Evolutionary conservation across 2,888 invertebrate genomes (phyloP).

Genomic region (Podotricha telesiphe): DNA sequence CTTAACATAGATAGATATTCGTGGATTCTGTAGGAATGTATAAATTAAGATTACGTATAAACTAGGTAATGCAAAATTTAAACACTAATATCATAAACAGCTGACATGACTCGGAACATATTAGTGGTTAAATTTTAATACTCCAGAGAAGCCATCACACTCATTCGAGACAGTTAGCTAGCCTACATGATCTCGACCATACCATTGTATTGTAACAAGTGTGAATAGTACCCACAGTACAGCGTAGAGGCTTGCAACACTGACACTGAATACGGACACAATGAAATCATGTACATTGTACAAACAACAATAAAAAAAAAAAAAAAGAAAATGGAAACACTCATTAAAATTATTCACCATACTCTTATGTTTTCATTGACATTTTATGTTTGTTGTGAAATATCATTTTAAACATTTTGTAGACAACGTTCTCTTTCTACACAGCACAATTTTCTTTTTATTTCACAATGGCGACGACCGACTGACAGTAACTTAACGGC

Average conservation of each 20-base stretch:
- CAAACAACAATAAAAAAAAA: slow-evolving; percentile 40
- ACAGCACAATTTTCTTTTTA: neutral
- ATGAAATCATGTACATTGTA: slow-evolving; percentile 54
- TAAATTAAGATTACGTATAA: slow-evolving; percentile 37
- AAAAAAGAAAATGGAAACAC: slow-evolving; percentile 45
- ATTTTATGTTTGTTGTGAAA: slow-evolving; percentile 47
- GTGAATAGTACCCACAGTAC: slow-evolving; percentile 67
- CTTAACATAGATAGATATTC: slow-evolving; percentile 46
- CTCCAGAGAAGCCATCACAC: slow-evolving; percentile 63
- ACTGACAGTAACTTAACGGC: slow-evolving; percentile 6
- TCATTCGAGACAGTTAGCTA: slow-evolving; percentile 57
- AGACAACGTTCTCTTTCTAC: slow-evolving; percentile 28
- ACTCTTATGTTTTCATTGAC: slow-evolving; percentile 49
- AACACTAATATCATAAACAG: slow-evolving; percentile 37
- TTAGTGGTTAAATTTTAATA: slow-evolving; percentile 52
- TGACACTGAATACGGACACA: slow-evolving; percentile 61
- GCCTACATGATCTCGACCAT: slow-evolving; percentile 54
- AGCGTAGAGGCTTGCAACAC: slow-evolving; percentile 77
- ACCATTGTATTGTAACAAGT: slow-evolving; percentile 54
- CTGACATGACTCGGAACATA: slow-evolving; percentile 36
- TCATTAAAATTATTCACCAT: slow-evolving; percentile 57
- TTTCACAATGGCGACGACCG: neutral
- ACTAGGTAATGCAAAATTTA: slow-evolving; percentile 39
- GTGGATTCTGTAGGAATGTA: slow-evolving; percentile 39
- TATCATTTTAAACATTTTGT: slow-evolving; percentile 43